Evolutionary conservation across 2,888 invertebrate species (phyloP).

Genomic region (Tetragnatha montana): DNA sequence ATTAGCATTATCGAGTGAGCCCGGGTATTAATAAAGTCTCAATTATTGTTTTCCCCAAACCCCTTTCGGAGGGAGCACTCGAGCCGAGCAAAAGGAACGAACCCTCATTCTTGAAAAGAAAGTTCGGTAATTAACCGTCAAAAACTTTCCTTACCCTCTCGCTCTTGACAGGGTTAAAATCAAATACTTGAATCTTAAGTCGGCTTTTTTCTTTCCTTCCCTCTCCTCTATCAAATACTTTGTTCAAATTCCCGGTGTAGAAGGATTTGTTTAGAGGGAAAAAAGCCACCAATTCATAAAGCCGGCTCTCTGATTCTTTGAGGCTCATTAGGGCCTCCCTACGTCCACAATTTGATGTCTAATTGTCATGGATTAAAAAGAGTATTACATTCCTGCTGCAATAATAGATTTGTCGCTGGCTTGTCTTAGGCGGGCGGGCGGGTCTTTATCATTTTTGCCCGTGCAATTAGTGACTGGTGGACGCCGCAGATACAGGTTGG

Average conservation of each 20-base stretch:
- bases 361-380: slow-evolving; percentile 67
- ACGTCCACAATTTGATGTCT: slow-evolving; percentile 53
- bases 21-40: not conserved
- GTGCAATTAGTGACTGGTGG: slow-evolving; percentile 56
- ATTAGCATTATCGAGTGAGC: not conserved
- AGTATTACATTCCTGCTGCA: slow-evolving; percentile 22
- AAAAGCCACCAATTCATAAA: slow-evolving; percentile 20
- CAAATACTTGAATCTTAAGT: slow-evolving; percentile 29
- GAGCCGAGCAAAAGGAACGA: slow-evolving; percentile 7
- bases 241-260: slow-evolving; percentile 23
- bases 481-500: slow-evolving; percentile 43
- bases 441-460: slow-evolving; percentile 65
- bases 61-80: not conserved
- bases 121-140: slow-evolving; percentile 39
- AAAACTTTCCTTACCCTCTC: slow-evolving; percentile 19
- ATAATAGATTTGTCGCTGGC: slow-evolving; percentile 36
- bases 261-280: slow-evolving; percentile 26
- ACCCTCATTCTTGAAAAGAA: slow-evolving; percentile 25
- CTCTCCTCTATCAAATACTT: slow-evolving; percentile 17
- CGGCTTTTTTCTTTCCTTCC: slow-evolving; percentile 25
- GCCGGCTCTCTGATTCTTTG: slow-evolving; percentile 11
- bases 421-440: slow-evolving; percentile 51
- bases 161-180: slow-evolving; percentile 30
- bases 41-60: not conserved
- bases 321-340: slow-evolving; percentile 44